phyloP scores from a whole-genome alignment of 2,888 invertebrate genomes.

The Troides oblongomaculatus region DNA sequence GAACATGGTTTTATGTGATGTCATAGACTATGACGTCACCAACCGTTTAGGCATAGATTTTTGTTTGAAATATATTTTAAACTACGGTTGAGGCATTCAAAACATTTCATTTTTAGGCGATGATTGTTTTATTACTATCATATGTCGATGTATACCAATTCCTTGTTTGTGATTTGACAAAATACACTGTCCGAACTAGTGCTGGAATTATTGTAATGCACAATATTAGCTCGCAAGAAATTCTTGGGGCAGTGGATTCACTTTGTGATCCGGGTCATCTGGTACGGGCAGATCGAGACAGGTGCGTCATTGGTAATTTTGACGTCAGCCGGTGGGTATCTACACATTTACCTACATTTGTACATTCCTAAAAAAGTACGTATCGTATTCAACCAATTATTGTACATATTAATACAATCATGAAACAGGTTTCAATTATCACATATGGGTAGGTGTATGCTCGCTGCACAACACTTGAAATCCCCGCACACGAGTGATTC shows the following conservation, averaged over 20 bases:
- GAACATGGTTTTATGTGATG: too few species aligned
- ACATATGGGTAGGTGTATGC: not conserved
- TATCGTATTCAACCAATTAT: not conserved
- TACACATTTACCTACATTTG: conserved; percentile 10
- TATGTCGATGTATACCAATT: too few species aligned
- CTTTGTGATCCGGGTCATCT: conserved; percentile 1
- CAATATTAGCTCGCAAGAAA: not conserved
- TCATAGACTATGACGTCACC: too few species aligned
- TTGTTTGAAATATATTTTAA: too few species aligned
- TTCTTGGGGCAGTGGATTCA: not conserved
- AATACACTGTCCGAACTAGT: not conserved
- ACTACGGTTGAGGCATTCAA: too few species aligned
- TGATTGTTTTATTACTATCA: too few species aligned
- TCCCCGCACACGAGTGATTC: conserved; percentile 5
- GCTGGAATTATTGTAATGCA: not conserved
- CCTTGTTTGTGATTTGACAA: too few species aligned
- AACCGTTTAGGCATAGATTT: too few species aligned
- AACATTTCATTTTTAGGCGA: too few species aligned
- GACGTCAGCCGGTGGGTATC: conserved; percentile 14
- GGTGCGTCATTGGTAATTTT: conserved; percentile 16
- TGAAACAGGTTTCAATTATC: not conserved
- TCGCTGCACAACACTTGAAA: not conserved
- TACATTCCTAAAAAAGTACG: not conserved
- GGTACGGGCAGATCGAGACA: conserved; percentile 8
- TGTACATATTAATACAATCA: not conserved